These are phyloP conservation scores for Aplodontia rufa DNA, from an alignment of 2,113 vertebrate genomes.

Conservation along the genomic window DNA sequence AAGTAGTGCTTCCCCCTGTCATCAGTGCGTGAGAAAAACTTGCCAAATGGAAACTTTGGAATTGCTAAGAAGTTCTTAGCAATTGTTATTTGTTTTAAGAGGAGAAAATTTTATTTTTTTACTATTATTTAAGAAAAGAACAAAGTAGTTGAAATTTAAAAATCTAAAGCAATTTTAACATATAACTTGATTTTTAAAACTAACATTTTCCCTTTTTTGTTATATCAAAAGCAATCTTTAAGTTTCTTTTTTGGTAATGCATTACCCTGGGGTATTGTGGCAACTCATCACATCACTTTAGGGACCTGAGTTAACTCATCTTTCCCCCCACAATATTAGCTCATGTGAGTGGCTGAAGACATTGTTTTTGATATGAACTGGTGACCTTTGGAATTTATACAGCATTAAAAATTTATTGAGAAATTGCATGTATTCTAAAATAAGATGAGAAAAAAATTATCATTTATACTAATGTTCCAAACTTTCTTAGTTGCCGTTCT, in stretches of 20 bases:
- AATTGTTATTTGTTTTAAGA: conserved; percentile 65
- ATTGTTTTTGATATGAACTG: conserved; percentile 46
- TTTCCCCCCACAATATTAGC: background rate
- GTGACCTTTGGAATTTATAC: conserved; percentile 35
- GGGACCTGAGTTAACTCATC: conserved; percentile 4
- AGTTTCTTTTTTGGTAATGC: background rate
- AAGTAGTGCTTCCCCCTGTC: conserved; percentile 75
- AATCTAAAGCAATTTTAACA: background rate
- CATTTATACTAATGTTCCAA: background rate
- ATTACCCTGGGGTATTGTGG: background rate
- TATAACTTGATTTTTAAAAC: conserved; percentile 14
- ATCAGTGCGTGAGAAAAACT: conserved; percentile 67
- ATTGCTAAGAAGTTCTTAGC: conserved; percentile 62
- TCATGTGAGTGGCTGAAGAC: background rate
- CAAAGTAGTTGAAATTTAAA: conserved; percentile 20
- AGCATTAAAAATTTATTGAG: conserved; percentile 40
- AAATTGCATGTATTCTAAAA: background rate
- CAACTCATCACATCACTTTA: background rate
- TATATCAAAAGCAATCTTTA: background rate
- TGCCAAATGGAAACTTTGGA: conserved; percentile 57
- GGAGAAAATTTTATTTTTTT: conserved; percentile 59
- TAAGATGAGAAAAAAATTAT: conserved; percentile 31
- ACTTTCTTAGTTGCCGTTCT: background rate
- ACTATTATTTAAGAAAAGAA: conserved; percentile 63
- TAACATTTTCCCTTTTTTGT: background rate